phyloP scores from a whole-genome alignment of 2,797 vertebrate genomes.

The Alectoris magna region DNA sequence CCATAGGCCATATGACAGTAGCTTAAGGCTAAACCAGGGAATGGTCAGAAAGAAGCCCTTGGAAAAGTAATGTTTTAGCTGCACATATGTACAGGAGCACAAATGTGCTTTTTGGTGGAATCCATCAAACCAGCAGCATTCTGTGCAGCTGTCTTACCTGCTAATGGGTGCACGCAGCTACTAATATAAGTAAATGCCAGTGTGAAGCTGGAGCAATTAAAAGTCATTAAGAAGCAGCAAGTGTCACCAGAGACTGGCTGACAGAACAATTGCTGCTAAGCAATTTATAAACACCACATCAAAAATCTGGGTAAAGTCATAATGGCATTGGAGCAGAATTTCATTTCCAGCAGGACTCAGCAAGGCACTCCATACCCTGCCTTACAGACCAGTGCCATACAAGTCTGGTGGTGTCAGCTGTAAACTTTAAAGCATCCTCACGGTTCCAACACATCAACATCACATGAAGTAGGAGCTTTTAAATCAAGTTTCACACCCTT shows the following conservation, averaged over 20 bases:
- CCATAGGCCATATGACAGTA: not conserved
- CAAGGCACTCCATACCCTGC: not conserved
- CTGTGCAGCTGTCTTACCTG: not conserved
- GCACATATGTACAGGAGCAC: rapidly evolving
- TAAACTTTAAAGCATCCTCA: not conserved
- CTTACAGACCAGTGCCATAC: not conserved
- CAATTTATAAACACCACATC: not conserved
- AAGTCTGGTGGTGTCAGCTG: not conserved
- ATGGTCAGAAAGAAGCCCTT: not conserved
- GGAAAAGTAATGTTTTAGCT: not conserved
- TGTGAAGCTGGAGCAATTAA: not conserved
- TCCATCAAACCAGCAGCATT: not conserved
- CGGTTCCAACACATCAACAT: not conserved
- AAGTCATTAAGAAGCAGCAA: not conserved
- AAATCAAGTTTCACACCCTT: not conserved
- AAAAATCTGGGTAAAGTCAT: not conserved
- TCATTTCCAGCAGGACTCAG: not conserved
- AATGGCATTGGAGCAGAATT: not conserved
- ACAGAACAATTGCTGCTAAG: not conserved
- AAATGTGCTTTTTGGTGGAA: not conserved
- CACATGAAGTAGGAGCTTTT: no score
- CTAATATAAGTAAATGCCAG: not conserved
- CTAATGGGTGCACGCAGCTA: not conserved
- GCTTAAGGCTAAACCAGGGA: not conserved
- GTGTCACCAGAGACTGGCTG: not conserved